Percentiles rank a stretch among this genome's conserved stretches.
Conservation (phyloP, 1,140 invertebrate genomes). For the Caenorhabditis tropicalis region DNA sequence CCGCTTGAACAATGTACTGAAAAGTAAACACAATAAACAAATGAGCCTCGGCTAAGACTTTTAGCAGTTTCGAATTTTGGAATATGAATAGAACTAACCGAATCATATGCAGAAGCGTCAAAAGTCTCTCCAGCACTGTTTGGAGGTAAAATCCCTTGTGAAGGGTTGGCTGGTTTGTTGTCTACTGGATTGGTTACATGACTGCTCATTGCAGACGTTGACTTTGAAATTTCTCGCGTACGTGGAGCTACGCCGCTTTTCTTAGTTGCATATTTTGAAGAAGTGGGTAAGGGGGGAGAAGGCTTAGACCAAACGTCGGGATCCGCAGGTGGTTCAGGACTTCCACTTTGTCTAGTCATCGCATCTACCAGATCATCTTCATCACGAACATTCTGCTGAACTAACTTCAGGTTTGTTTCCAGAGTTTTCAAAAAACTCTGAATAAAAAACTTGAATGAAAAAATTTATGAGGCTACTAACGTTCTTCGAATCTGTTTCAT, state of each 20-base stretch:
- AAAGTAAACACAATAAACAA: not conserved
- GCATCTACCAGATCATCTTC: constrained; percentile 4
- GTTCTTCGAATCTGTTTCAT: not conserved
- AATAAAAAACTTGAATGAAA: not conserved
- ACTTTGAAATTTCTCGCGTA: not conserved
- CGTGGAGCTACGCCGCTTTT: too few species aligned
- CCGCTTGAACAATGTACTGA: constrained; percentile 37
- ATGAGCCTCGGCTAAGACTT: too few species aligned
- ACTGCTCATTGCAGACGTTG: not conserved
- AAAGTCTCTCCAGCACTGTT: constrained; percentile 19
- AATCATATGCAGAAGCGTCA: constrained; percentile 2
- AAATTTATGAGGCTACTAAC: not conserved
- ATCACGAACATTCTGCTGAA: not conserved
- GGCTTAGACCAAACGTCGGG: constrained; percentile 22
- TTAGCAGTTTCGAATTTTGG: too few species aligned
- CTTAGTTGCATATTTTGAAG: not conserved
- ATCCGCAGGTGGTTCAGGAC: constrained; percentile 22
- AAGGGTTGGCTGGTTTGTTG: not conserved
- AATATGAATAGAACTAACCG: too few species aligned
- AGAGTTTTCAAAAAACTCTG: not conserved
- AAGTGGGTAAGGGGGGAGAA: not conserved
- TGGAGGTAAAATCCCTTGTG: not conserved
- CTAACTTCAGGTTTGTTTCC: not conserved
- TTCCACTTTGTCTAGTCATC: constrained; percentile 5
- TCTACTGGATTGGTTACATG: not conserved